Percentiles rank a stretch among this genome's conserved stretches.
Conservation (phyloP, 2,888 invertebrate genomes). For the Sphaerolaimus hirsutus region DNA sequence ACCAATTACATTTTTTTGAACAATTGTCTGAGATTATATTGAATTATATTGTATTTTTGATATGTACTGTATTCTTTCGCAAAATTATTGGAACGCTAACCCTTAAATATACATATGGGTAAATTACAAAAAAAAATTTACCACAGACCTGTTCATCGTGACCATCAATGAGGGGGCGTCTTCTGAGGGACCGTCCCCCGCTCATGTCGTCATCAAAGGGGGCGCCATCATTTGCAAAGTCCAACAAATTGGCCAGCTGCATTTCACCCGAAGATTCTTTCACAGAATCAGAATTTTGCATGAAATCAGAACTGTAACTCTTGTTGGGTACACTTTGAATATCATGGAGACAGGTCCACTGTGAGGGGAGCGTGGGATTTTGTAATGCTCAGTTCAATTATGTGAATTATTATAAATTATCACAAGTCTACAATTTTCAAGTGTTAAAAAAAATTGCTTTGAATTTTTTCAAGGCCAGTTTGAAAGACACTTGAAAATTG, state of each 20-base stretch:
- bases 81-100: too few relatives aligned
- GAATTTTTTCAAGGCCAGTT: constrained; percentile 1
- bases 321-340: constrained; percentile 40
- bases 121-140: too few relatives aligned
- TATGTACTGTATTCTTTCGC: too few relatives aligned
- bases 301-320: background rate
- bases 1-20: too few relatives aligned
- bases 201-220: background rate
- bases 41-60: too few relatives aligned
- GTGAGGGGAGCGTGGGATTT: constrained; percentile 16
- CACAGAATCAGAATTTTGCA: background rate
- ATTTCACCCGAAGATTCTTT: background rate
- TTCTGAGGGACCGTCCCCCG: too few relatives aligned
- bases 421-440: too few relatives aligned
- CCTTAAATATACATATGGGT: too few relatives aligned
- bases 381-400: background rate
- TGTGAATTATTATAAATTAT: background rate
- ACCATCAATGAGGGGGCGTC: too few relatives aligned
- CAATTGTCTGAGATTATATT: too few relatives aligned
- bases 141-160: too few relatives aligned
- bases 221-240: background rate
- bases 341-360: constrained; percentile 83
- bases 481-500: too few relatives aligned
- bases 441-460: background rate
- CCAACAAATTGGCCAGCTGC: background rate